These are phyloP conservation scores for Cyclopterus lumpus DNA, from an alignment of 2,797 vertebrate species.

Conservation along the genomic window DNA sequence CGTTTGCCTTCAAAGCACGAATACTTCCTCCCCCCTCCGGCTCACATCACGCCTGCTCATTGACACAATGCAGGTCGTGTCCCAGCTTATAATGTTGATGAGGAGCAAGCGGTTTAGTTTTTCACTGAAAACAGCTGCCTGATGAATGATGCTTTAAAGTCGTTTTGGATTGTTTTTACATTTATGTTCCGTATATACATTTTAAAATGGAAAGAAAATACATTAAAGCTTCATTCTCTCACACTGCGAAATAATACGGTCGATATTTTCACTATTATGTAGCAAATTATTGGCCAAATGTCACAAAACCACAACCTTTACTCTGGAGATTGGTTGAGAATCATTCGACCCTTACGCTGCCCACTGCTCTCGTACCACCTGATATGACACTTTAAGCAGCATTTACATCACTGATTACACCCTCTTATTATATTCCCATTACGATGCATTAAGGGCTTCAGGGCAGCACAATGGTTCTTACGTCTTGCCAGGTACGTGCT, in stretches of 20 bases:
- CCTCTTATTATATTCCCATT: conserved; percentile 64
- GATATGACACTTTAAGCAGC: conserved; percentile 28
- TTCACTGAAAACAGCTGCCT: too few species aligned
- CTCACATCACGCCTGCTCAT: background rate
- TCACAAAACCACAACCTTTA: background rate
- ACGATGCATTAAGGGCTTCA: conserved; percentile 53
- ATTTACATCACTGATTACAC: conserved; percentile 55
- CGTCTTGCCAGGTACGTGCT: conserved; percentile 63
- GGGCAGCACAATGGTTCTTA: conserved; percentile 60
- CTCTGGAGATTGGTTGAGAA: background rate
- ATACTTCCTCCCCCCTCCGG: conserved; percentile 1
- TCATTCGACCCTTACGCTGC: conserved; percentile 4
- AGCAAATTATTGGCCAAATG: background rate
- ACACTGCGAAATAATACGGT: background rate
- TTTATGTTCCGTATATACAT: background rate
- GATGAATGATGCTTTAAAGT: background rate
- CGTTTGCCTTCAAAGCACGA: background rate
- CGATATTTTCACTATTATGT: background rate
- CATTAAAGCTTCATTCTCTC: background rate
- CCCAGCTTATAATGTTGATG: background rate
- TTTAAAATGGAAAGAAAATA: conserved; percentile 3
- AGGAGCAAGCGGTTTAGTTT: background rate
- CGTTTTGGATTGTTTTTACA: background rate
- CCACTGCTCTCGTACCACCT: conserved; percentile 12
- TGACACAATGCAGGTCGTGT: background rate